Conservation (phyloP, 2,113 vertebrate species). For the Drymodes brunneopygia region DNA sequence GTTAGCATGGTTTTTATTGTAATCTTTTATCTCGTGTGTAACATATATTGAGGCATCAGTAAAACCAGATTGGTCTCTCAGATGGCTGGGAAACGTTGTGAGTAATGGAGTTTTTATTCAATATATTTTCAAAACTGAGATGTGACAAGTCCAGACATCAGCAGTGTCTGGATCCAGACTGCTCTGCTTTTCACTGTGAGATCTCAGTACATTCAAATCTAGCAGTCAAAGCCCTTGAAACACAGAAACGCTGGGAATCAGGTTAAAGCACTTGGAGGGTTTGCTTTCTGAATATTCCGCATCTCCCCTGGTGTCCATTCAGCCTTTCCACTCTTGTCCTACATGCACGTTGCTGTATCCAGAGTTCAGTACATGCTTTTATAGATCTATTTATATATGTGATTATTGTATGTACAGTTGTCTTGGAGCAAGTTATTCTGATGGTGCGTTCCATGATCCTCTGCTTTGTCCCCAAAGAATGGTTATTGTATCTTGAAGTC, state of each 20-base stretch:
- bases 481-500: neutral
- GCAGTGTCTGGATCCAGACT: neutral
- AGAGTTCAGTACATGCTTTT: neutral
- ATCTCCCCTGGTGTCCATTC: neutral
- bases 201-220: neutral
- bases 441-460: neutral
- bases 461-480: neutral
- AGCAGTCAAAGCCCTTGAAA: neutral
- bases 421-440: neutral
- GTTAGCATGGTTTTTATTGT: too few species aligned
- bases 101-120: neutral
- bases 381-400: neutral
- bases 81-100: neutral
- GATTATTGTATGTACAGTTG: neutral
- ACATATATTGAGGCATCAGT: too few species aligned
- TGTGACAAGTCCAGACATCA: neutral
- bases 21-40: too few species aligned
- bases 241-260: neutral
- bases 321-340: neutral
- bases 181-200: neutral
- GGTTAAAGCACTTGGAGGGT: neutral
- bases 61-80: too few species aligned
- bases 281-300: neutral
- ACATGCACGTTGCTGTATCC: neutral
- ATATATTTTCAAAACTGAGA: neutral